Evolutionary conservation across 2,797 vertebrate species (phyloP).

Genomic region (Thripadectes ignobilis): DNA sequence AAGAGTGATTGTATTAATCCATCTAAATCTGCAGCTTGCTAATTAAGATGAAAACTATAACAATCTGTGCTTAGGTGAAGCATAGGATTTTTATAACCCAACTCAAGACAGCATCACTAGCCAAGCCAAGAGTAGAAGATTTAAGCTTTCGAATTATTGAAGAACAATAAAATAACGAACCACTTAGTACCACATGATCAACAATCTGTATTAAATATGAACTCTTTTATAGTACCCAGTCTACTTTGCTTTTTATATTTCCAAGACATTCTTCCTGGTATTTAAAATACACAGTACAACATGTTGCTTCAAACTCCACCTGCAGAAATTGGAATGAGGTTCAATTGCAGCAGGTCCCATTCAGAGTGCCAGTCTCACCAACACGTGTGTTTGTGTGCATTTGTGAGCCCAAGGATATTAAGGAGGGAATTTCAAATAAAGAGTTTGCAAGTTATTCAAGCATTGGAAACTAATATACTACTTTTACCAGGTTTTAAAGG

Average conservation of each 20-base stretch:
- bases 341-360: background rate
- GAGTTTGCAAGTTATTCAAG: background rate
- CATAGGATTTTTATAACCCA: slow-evolving; percentile 35
- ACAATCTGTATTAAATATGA: background rate
- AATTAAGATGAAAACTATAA: slow-evolving; percentile 72
- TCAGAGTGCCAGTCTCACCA: background rate
- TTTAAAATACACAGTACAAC: background rate
- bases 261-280: background rate
- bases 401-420: background rate
- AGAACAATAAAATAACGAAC: slow-evolving; percentile 23
- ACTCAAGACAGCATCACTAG: slow-evolving; percentile 21
- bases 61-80: slow-evolving; percentile 65
- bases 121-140: slow-evolving; percentile 26
- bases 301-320: background rate
- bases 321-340: background rate
- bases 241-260: background rate
- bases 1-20: slow-evolving; percentile 60
- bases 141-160: slow-evolving; percentile 12
- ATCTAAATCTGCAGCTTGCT: slow-evolving; percentile 62
- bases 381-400: fast-evolving
- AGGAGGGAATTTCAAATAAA: background rate
- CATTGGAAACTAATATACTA: background rate
- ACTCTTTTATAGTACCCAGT: background rate
- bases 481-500: background rate
- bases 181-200: background rate